phyloP scores from a whole-genome alignment of 2,888 invertebrate genomes.

The Parthenolecanium corni region DNA sequence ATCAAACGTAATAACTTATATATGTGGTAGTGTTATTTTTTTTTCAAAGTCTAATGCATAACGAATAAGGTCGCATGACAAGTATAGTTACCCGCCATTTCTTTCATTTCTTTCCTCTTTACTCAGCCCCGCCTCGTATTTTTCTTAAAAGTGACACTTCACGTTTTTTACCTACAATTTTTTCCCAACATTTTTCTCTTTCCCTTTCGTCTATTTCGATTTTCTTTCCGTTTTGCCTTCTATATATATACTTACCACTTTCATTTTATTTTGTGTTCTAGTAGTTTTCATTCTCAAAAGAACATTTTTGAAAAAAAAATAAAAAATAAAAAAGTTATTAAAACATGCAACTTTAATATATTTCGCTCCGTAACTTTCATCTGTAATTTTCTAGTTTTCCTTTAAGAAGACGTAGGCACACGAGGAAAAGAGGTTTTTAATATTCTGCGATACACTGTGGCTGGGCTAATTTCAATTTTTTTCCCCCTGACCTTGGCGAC shows the following conservation, averaged over 20 bases:
- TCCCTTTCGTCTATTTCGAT: background rate
- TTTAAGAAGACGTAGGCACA: background rate
- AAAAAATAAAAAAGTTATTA: slow-evolving; percentile 22
- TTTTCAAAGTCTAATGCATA: slow-evolving; percentile 20
- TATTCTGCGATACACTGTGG: slow-evolving; percentile 1
- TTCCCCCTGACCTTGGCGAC: background rate
- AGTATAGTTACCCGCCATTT: background rate
- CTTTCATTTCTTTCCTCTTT: background rate
- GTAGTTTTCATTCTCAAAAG: background rate
- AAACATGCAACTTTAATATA: slow-evolving; percentile 16
- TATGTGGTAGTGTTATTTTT: slow-evolving; percentile 1
- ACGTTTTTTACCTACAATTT: background rate
- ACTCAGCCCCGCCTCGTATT: too few relatives aligned
- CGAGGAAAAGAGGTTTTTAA: background rate
- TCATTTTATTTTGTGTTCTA: background rate
- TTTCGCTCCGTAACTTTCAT: background rate
- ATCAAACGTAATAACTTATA: too few relatives aligned
- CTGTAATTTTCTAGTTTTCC: background rate
- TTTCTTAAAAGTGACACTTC: slow-evolving; percentile 7
- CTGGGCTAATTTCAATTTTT: background rate
- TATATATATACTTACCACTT: too few relatives aligned
- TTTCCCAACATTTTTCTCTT: background rate
- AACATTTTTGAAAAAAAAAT: too few relatives aligned
- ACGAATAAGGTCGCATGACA: slow-evolving; percentile 16
- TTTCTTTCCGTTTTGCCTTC: background rate